Base-by-base conservation (phyloP, 2,113 vertebrate species). In the Crotalus horridus region DNA sequence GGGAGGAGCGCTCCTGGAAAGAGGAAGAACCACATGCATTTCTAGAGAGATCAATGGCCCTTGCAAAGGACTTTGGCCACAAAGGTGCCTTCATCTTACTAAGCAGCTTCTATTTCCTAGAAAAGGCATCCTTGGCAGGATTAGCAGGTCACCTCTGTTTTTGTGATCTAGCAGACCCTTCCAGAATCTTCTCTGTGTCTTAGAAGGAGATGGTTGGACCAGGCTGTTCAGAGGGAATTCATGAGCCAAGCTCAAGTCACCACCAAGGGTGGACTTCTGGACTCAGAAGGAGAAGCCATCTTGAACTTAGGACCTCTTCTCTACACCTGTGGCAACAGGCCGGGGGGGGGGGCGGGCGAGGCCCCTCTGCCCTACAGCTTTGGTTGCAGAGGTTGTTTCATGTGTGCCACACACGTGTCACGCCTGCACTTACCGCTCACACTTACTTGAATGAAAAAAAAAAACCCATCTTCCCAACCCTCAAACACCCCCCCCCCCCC, bases 131-230 rank as follows among this genome's bases (percentile, higher is more conserved):
- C 24, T 4, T 5, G 9, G 2, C 17, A 1, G 26, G 21, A 48
- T 39, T 51, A 43, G n/a, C 43, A 85, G 11, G 6, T 24, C 85
- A 6, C 26, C 29, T 85, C 26, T 33, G 85, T 33, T 4, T 23
- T 29, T 81, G 74, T 3, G 21, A 87, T 24, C 24, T 48, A 24
- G 20, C 26, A 46, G 33, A 46, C n/a, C 64, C 1, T 13, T 20
- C 23, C 11, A 54, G 46, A 9, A 2, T 0, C 17, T 4, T 10
- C 39, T 17, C 2, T 1, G 3, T 2, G 33, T 13, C 54, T 39
- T 15, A 21, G 48, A 48, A 24, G 33, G 29, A 23, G 21, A 2
- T 43, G 1, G 23, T 4, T 1, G 51, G 87, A 6, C 9, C 46
- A 7, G 86, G 91, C 13, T 1, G 6, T 17, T 11, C 2, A 9